phyloP scores from a whole-genome alignment of 2,797 vertebrate genomes.

The Chromobotia macracanthus region DNA sequence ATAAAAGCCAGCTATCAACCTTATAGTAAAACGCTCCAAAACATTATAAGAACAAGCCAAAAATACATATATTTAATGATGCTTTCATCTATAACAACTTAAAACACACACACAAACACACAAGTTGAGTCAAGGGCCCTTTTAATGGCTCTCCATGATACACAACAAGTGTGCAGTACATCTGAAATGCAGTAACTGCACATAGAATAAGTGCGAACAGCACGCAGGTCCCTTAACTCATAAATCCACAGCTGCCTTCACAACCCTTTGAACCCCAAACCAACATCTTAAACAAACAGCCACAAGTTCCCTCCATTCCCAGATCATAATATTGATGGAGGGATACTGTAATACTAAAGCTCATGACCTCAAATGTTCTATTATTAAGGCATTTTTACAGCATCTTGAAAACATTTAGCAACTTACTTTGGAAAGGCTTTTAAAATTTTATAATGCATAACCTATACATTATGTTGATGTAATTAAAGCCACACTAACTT shows the following conservation, averaged over 20 bases:
- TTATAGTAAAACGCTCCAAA: no score
- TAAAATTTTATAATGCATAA: neutral
- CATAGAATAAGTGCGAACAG: neutral
- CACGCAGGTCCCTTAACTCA: neutral
- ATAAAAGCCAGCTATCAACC: neutral
- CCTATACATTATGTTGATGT: neutral
- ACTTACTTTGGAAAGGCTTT: neutral
- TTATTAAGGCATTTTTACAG: constrained; percentile 20
- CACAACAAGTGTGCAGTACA: neutral
- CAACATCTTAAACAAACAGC: constrained; percentile 16
- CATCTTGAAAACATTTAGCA: constrained; percentile 5
- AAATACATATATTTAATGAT: neutral
- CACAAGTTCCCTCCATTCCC: neutral
- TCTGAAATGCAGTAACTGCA: neutral
- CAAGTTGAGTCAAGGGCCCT: no score
- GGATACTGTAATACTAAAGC: constrained; percentile 7
- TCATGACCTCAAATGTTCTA: constrained; percentile 1
- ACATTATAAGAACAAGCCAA: no score
- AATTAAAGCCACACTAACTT: constrained; percentile 5
- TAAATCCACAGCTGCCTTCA: constrained; percentile 27
- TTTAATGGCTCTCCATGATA: neutral
- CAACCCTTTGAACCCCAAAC: neutral
- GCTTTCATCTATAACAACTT: neutral
- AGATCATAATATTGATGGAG: neutral
- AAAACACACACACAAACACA: no score